Conservation (phyloP, 2,113 vertebrate species). For the Calonectris borealis region DNA sequence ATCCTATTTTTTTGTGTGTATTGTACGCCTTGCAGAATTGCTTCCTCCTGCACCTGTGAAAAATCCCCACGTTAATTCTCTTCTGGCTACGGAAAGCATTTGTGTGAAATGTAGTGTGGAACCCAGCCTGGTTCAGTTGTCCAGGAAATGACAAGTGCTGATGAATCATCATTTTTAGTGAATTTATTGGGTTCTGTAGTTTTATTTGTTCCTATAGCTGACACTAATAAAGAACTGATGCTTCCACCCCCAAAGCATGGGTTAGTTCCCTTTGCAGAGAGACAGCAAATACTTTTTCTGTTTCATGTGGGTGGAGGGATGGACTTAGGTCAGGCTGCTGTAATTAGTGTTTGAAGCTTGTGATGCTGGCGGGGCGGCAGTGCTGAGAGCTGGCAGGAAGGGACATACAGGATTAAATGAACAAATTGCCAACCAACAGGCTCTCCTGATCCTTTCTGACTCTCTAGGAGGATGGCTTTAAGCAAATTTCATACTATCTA, state of each 20-base stretch:
- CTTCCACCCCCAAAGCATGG: neutral
- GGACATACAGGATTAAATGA: neutral
- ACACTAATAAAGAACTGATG: constrained; percentile 16
- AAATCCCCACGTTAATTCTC: neutral
- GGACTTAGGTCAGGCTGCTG: neutral
- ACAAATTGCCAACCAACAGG: neutral
- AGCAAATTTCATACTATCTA: neutral
- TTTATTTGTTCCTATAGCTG: constrained; percentile 41
- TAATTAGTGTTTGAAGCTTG: neutral
- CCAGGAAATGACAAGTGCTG: neutral
- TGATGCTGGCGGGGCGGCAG: neutral
- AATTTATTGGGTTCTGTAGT: constrained; percentile 20
- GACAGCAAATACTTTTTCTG: neutral
- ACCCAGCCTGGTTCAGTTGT: neutral
- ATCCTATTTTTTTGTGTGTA: neutral
- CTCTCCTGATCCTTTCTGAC: neutral
- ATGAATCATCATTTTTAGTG: constrained; percentile 11
- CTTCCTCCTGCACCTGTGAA: neutral
- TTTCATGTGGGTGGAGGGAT: neutral
- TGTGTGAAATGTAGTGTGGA: neutral
- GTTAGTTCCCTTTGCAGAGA: neutral
- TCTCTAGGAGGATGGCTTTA: neutral
- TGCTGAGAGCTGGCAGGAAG: neutral
- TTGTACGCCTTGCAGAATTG: neutral
- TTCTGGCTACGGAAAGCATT: neutral